Evolutionary conservation across 2,113 vertebrate genomes (phyloP).

Genomic region (Pycnonotus jocosus): DNA sequence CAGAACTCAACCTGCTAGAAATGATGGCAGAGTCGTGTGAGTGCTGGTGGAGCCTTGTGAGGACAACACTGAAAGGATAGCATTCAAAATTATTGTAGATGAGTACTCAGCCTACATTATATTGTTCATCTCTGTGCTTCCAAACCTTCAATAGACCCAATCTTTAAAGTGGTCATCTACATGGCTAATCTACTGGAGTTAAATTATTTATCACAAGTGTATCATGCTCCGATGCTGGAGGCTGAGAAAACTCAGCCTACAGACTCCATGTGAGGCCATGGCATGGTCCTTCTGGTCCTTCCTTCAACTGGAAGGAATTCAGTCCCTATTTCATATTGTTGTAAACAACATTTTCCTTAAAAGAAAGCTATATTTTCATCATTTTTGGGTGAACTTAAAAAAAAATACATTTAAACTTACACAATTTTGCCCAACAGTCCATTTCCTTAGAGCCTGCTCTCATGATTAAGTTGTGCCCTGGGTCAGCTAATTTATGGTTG

Average conservation of each 20-base stretch:
- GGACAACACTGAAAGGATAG: not conserved
- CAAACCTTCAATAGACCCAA: not conserved
- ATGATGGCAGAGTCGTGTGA: not conserved
- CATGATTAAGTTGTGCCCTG: not conserved
- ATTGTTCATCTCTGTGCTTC: not conserved
- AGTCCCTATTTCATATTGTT: not conserved
- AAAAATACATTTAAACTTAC: not conserved
- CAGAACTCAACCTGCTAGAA: not conserved
- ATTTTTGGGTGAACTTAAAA: not conserved
- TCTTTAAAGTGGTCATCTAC: not conserved
- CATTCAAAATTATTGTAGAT: not conserved
- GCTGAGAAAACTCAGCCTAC: not conserved
- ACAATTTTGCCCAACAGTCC: not conserved
- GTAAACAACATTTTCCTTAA: not conserved
- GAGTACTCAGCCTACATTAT: not conserved
- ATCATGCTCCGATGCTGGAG: not conserved
- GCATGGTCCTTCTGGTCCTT: not conserved
- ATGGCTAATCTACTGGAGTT: not conserved
- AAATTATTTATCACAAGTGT: not conserved
- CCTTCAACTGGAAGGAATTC: not conserved
- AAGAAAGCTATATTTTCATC: not conserved
- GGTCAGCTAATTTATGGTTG: slow-evolving; percentile 18
- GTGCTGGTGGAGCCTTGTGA: not conserved
- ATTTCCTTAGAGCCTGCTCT: not conserved
- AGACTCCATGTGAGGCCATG: not conserved